phyloP scores from a whole-genome alignment of 2,797 vertebrate genomes.

The Gadopsis marmoratus region DNA sequence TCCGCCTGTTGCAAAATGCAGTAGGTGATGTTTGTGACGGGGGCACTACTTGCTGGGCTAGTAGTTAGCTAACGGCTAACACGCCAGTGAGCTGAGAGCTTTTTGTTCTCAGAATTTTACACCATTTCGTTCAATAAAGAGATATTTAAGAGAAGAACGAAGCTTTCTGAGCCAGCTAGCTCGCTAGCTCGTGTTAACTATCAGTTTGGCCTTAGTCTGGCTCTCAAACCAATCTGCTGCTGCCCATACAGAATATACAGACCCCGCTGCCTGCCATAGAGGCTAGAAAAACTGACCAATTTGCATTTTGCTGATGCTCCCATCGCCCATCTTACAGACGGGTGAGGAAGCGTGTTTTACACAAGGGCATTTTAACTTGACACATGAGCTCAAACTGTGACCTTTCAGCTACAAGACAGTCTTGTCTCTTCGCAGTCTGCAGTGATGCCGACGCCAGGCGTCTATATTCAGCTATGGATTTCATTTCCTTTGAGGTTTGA shows the following conservation, averaged over 20 bases:
- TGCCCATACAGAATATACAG: not conserved
- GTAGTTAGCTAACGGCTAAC: no score
- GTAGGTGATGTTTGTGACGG: no score
- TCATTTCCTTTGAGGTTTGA: not conserved
- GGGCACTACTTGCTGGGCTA: no score
- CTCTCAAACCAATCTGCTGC: not conserved
- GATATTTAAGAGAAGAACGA: no score
- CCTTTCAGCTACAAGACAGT: slow-evolving; percentile 11
- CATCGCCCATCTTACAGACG: slow-evolving; percentile 42
- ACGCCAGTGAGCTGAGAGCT: no score
- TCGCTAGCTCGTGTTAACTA: no score
- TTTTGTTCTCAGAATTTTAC: no score
- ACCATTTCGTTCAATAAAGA: no score
- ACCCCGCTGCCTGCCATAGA: not conserved
- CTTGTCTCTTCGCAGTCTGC: not conserved
- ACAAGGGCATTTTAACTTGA: slow-evolving; percentile 47
- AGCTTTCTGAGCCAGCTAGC: no score
- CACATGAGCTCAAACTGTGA: slow-evolving; percentile 42
- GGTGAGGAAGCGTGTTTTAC: slow-evolving; percentile 12
- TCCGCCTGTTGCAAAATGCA: no score
- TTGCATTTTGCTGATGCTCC: slow-evolving; percentile 62
- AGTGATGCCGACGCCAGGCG: slow-evolving; percentile 8
- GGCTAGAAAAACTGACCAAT: slow-evolving; percentile 7
- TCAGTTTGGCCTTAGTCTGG: not conserved
- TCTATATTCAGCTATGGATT: not conserved